Percentiles rank a stretch among this genome's conserved stretches.
phyloP scores from a whole-genome alignment of 2,888 invertebrate genomes.

The Protonemura montana region DNA sequence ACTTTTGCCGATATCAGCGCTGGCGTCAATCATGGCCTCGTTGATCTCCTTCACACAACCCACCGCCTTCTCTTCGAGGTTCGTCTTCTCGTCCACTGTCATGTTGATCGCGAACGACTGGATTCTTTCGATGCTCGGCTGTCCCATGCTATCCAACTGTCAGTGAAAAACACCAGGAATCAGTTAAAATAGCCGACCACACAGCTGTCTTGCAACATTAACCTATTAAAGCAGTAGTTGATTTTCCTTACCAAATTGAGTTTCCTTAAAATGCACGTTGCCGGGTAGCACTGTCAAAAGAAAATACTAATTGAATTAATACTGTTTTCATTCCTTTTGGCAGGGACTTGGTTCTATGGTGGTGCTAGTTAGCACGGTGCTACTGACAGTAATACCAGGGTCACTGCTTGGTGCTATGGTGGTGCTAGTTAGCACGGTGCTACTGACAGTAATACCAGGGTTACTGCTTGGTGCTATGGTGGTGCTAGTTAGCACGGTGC shows the following conservation, averaged over 20 bases:
- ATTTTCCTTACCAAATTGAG: conserved; percentile 32
- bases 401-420: too few species aligned
- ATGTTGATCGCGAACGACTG: conserved; percentile 35
- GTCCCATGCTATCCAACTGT: conserved; percentile 37
- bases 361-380: too few species aligned
- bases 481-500: too few species aligned
- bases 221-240: too few species aligned
- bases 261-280: conserved; percentile 30
- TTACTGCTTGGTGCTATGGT: too few species aligned
- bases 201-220: too few species aligned
- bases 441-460: too few species aligned
- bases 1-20: conserved; percentile 31
- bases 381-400: too few species aligned
- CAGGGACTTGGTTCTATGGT: too few species aligned
- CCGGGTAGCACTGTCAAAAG: conserved; percentile 33
- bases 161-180: not conserved
- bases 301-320: not conserved
- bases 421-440: too few species aligned
- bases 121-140: conserved; percentile 34
- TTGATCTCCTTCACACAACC: conserved; percentile 37
- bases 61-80: conserved; percentile 37
- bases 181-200: not conserved
- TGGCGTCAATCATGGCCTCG: conserved; percentile 35
- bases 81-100: conserved; percentile 30
- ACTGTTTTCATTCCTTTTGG: too few species aligned